Conservation (phyloP, 2,113 vertebrate genomes). For the Pogona vitticeps region DNA sequence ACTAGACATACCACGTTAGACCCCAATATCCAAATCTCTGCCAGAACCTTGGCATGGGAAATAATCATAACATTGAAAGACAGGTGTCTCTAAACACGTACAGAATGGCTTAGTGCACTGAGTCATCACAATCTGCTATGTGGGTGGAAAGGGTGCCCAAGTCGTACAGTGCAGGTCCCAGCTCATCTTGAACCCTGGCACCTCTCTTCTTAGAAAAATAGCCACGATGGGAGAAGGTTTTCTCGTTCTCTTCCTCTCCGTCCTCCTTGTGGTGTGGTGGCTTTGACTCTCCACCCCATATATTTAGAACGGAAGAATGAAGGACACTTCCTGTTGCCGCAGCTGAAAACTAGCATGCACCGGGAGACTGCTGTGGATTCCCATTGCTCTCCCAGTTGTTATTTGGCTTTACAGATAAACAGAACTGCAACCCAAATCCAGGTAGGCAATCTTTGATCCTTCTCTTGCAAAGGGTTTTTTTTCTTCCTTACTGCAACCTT, state of each 20-base stretch:
- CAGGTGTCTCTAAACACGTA: background rate
- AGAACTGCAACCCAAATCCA: background rate
- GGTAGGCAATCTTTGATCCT: background rate
- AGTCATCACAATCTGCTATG: background rate
- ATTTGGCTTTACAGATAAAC: background rate
- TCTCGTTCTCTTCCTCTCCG: background rate
- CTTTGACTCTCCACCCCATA: constrained; percentile 9
- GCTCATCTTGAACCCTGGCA: background rate
- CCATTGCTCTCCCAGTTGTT: background rate
- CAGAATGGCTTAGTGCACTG: background rate
- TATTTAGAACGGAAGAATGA: constrained; percentile 12
- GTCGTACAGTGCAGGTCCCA: background rate
- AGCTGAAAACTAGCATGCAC: constrained; percentile 6
- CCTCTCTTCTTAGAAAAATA: background rate
- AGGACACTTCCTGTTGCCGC: constrained; percentile 19
- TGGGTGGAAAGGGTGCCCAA: background rate
- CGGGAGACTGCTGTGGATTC: constrained; percentile 1
- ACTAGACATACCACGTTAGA: no score
- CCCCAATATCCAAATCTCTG: no score
- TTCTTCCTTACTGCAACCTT: background rate
- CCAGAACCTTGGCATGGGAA: no score
- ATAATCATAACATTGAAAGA: background rate
- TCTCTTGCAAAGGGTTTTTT: background rate
- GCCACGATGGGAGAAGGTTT: background rate
- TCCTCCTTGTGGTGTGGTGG: background rate